These are phyloP conservation scores for Apodemia mormo DNA, from an alignment of 2,888 invertebrate genomes.

Conservation along the genomic window DNA sequence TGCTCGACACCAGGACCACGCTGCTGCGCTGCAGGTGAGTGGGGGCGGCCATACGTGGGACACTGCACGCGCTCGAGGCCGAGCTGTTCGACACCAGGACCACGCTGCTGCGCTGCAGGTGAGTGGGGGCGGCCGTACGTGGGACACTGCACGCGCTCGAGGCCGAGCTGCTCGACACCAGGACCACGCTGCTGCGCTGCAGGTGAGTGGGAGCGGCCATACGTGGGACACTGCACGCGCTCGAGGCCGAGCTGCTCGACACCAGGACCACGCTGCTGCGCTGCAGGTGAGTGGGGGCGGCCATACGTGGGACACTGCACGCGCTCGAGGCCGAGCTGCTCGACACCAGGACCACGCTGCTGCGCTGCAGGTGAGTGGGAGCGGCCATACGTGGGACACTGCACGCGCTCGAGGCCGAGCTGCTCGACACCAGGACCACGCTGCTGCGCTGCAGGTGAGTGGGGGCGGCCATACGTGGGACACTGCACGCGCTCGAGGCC, in stretches of 20 bases:
- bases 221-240: slow-evolving; percentile 52
- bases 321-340: slow-evolving; percentile 55
- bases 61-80: slow-evolving; percentile 57
- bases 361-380: slow-evolving; percentile 48
- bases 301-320: slow-evolving; percentile 48
- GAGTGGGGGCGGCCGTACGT: slow-evolving; percentile 60
- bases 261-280: slow-evolving; percentile 30
- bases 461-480: slow-evolving; percentile 61
- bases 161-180: slow-evolving; percentile 46
- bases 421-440: slow-evolving; percentile 38
- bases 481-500: slow-evolving; percentile 57
- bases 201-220: slow-evolving; percentile 54
- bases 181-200: slow-evolving; percentile 24
- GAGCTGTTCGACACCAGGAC: slow-evolving; percentile 43
- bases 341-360: slow-evolving; percentile 31
- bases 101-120: slow-evolving; percentile 21
- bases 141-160: slow-evolving; percentile 56
- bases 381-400: slow-evolving; percentile 49
- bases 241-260: slow-evolving; percentile 53
- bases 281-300: slow-evolving; percentile 52
- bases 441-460: slow-evolving; percentile 28
- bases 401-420: slow-evolving; percentile 56
- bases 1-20: slow-evolving; percentile 38
- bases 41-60: slow-evolving; percentile 61
- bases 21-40: slow-evolving; percentile 28